Base-by-base conservation (phyloP, 2,888 invertebrate genomes). In the Argynnis bischoffii region DNA sequence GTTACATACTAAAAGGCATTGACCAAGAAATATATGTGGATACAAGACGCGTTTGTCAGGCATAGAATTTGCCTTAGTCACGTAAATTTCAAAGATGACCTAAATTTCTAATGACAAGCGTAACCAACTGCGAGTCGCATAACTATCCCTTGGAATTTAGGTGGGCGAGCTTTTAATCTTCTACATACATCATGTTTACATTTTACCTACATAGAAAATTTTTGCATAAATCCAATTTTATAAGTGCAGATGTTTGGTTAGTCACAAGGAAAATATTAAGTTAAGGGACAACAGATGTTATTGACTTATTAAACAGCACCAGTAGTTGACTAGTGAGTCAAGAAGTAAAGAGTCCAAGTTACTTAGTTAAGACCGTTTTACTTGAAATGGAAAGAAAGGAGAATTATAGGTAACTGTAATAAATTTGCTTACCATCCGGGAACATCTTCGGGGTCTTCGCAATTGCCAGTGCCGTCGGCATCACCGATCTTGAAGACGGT, bases 401-500 rank as follows among this genome's bases (percentile, higher is more conserved):
- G 53, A 64, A 11, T 41, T 57, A n/a, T n/a, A 69, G 35, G 57
- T 66, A 66, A 68, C 50, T 56, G 26, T 21, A 16, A 67, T 50
- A 11, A 16, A 41, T 50, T 65, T 55, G 57, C 75, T 79, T 72
- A 77, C 98, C 98, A 98, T 95, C 98, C 98, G 89, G 96, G 97
- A 94, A 98, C 98, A 88, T 98, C 97, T 93, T 98, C 98, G 76
- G 98, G 98, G 85, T 98, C 98, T 91, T 97, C 97, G 90, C 98
- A 98, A 94, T 97, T 97, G 77, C 98, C 98, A 78, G 96, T 96
- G 81, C 97, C 98, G 78, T 98, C 98, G 81, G 95, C 92, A 82
- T 97, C 97, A 70, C 98, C 98, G 89, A 98, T 98, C 90, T 98
- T 97, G 96, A 98, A 98, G 64, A 98, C 98, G 67, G 98, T 98